phyloP scores from a whole-genome alignment of 2,797 vertebrate genomes.

The Chaunax sp. region DNA sequence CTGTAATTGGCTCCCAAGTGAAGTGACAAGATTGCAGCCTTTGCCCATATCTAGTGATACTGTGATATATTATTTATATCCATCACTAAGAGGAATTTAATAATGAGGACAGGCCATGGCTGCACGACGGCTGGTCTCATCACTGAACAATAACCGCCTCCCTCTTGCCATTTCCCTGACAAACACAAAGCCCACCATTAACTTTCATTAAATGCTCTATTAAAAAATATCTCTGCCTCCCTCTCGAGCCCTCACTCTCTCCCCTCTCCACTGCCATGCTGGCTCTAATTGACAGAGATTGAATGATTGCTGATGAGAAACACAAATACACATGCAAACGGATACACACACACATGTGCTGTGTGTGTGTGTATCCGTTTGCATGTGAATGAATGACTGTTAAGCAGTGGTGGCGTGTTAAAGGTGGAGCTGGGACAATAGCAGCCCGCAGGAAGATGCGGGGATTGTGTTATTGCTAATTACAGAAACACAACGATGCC shows the following conservation, averaged over 20 bases:
- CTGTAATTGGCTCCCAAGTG: conserved; percentile 72
- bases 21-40: conserved; percentile 42
- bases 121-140: conserved; percentile 26
- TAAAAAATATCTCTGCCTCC: conserved; percentile 49
- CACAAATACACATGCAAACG: conserved; percentile 17
- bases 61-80: conserved; percentile 50
- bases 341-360: conserved; percentile 9
- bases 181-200: conserved; percentile 55
- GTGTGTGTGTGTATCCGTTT: too few species aligned
- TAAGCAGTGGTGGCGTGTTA: conserved; percentile 1
- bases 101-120: conserved; percentile 30
- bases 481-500: conserved; percentile 50
- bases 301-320: conserved; percentile 64
- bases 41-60: conserved; percentile 25
- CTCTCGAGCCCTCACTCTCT: conserved; percentile 21
- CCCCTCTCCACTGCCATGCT: conserved; percentile 25
- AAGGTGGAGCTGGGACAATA: conserved; percentile 34
- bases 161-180: conserved; percentile 33
- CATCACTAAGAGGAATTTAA: conserved; percentile 42
- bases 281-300: conserved; percentile 66
- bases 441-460: conserved; percentile 38
- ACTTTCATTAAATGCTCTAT: conserved; percentile 74
- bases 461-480: conserved; percentile 69
- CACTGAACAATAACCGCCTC: conserved; percentile 43
- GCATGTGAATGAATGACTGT: conserved; percentile 16